Evolutionary conservation across 2,113 vertebrate species (phyloP).

Genomic region (Scomber colias): DNA sequence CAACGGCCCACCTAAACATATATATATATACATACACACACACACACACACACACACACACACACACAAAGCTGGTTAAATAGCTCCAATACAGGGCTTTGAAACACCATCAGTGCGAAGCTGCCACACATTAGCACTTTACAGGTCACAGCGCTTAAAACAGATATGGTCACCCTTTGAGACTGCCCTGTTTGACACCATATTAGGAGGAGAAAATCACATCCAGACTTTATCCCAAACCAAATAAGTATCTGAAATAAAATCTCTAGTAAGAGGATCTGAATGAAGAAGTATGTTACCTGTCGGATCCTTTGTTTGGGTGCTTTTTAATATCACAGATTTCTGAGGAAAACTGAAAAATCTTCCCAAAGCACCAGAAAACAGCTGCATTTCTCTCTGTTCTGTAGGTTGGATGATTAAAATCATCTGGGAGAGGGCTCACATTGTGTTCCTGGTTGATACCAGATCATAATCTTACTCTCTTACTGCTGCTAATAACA

Average conservation of each 20-base stretch:
- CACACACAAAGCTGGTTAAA: constrained; percentile 22
- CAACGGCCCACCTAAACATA: background rate
- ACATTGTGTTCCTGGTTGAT: too few relatives aligned
- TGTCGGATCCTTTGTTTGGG: background rate
- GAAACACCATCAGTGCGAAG: constrained; percentile 70
- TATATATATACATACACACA: background rate
- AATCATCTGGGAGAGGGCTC: too few relatives aligned
- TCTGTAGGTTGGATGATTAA: too few relatives aligned
- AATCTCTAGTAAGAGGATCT: constrained; percentile 17
- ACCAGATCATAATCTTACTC: too few relatives aligned
- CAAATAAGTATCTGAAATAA: constrained; percentile 29
- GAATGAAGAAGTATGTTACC: background rate
- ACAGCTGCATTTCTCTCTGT: too few relatives aligned
- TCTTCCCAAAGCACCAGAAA: background rate
- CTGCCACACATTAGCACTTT: constrained; percentile 77
- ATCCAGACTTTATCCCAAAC: constrained; percentile 31
- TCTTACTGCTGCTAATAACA: too few relatives aligned
- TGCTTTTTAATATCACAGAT: background rate
- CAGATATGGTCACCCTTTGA: constrained; percentile 61
- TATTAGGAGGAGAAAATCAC: constrained; percentile 51
- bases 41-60: background rate
- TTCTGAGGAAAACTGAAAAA: background rate
- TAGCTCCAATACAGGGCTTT: constrained; percentile 38
- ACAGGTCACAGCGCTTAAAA: constrained; percentile 69
- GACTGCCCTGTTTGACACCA: constrained; percentile 42